Conservation (phyloP, 2,888 invertebrate species). For the Tetheella fluctuosa region DNA sequence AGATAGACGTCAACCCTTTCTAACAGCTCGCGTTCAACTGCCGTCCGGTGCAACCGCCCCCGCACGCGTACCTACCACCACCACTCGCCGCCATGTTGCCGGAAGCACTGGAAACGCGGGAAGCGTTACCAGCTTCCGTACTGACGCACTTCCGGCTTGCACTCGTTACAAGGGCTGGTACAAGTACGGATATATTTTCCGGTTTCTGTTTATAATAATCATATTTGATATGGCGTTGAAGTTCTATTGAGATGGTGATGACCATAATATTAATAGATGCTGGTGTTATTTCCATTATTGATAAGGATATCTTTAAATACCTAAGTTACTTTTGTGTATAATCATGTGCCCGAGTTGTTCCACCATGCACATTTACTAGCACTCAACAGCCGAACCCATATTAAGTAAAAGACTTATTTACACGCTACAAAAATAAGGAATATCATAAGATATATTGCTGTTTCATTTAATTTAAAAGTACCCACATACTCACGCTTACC, state of each 20-base stretch:
- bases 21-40: background rate
- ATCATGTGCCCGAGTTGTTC: too few species aligned
- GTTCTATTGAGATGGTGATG: background rate
- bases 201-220: background rate
- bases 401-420: too few species aligned
- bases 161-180: constrained; percentile 35
- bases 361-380: too few species aligned
- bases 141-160: constrained; percentile 57
- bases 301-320: too few species aligned
- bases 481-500: background rate
- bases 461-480: background rate
- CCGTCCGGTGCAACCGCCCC: background rate
- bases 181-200: constrained; percentile 16
- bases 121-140: constrained; percentile 51
- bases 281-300: too few species aligned
- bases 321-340: too few species aligned
- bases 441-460: background rate
- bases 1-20: background rate
- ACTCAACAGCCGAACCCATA: too few species aligned
- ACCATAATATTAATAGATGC: too few species aligned
- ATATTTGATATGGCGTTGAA: background rate
- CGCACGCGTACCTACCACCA: background rate
- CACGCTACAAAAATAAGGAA: background rate
- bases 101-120: constrained; percentile 51
- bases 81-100: constrained; percentile 31